Evolutionary conservation across 2,113 vertebrate genomes (phyloP).

Genomic region (Stigmatopora nigra): DNA sequence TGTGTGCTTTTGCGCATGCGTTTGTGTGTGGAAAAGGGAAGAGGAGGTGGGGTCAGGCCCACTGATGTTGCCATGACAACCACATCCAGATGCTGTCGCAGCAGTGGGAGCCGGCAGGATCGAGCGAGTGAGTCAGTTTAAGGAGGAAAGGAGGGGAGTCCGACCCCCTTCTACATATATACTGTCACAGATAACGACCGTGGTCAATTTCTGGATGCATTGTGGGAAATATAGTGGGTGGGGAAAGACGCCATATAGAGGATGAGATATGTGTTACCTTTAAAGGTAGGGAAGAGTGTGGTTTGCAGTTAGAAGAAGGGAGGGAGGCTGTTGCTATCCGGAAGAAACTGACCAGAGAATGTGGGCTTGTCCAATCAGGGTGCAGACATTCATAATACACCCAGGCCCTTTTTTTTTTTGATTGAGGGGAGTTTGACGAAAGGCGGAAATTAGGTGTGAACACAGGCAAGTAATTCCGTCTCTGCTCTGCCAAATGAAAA

Average conservation of each 20-base stretch:
- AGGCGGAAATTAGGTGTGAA: slow-evolving; percentile 28
- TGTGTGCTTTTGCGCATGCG: slow-evolving; percentile 25
- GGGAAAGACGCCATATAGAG: slow-evolving; percentile 50
- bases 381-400: slow-evolving; percentile 67
- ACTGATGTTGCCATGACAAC: slow-evolving; percentile 63
- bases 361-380: slow-evolving; percentile 59
- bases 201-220: slow-evolving; percentile 47
- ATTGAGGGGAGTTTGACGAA: slow-evolving; percentile 40
- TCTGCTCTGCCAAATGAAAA: slow-evolving; percentile 21
- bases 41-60: slow-evolving; percentile 51
- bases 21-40: slow-evolving; percentile 8
- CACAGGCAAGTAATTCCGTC: slow-evolving; percentile 24
- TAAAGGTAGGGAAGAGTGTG: slow-evolving; percentile 29
- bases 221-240: slow-evolving; percentile 49
- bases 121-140: slow-evolving; percentile 40
- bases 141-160: slow-evolving; percentile 24
- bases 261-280: slow-evolving; percentile 38
- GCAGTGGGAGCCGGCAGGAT: slow-evolving; percentile 52
- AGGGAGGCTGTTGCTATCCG: slow-evolving; percentile 73
- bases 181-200: slow-evolving; percentile 45
- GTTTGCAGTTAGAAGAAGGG: slow-evolving; percentile 48
- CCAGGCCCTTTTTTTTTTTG: slow-evolving; percentile 62
- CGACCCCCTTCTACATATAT: slow-evolving; percentile 4
- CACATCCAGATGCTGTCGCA: slow-evolving; percentile 68
- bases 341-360: slow-evolving; percentile 65